Percentiles rank a stretch among this genome's conserved stretches.
Evolutionary conservation across 2,113 vertebrate genomes (phyloP).

Genomic region (Colaptes auratus): DNA sequence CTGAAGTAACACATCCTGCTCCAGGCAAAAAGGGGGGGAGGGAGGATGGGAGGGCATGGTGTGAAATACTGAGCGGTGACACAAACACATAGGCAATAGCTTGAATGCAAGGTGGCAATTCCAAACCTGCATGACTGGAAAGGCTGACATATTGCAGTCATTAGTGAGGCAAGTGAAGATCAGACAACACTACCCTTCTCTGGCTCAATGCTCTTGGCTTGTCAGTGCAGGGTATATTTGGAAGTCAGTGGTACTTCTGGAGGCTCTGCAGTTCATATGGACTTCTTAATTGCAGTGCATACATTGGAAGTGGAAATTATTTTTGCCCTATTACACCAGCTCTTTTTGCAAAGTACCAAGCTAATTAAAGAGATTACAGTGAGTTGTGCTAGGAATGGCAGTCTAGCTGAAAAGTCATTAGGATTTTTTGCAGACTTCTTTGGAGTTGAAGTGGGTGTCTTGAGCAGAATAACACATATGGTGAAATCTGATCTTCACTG

Average conservation of each 20-base stretch:
- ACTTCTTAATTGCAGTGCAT: neutral
- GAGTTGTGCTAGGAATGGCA: neutral
- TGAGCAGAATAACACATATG: neutral
- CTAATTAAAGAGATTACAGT: neutral
- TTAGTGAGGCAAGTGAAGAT: neutral
- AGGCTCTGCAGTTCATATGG: neutral
- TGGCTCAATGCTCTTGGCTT: neutral
- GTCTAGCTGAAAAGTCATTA: slow-evolving; percentile 13
- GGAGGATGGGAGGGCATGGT: accelerated
- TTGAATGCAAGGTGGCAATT: neutral
- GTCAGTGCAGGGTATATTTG: neutral
- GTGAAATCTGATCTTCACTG: neutral
- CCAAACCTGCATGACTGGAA: neutral
- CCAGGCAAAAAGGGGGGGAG: neutral
- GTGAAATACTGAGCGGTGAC: neutral
- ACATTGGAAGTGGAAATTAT: neutral
- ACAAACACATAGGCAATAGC: neutral
- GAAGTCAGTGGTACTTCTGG: neutral
- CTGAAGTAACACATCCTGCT: neutral
- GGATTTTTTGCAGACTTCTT: neutral
- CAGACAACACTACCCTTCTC: neutral
- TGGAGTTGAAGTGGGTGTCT: slow-evolving; percentile 14
- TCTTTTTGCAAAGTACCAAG: neutral
- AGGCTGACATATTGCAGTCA: neutral
- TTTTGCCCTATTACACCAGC: neutral